Percentiles rank a stretch among this genome's conserved stretches.
These are phyloP conservation scores for Hypselothyrea guttata DNA, from an alignment of 2,888 invertebrate species.

Conservation along the genomic window DNA sequence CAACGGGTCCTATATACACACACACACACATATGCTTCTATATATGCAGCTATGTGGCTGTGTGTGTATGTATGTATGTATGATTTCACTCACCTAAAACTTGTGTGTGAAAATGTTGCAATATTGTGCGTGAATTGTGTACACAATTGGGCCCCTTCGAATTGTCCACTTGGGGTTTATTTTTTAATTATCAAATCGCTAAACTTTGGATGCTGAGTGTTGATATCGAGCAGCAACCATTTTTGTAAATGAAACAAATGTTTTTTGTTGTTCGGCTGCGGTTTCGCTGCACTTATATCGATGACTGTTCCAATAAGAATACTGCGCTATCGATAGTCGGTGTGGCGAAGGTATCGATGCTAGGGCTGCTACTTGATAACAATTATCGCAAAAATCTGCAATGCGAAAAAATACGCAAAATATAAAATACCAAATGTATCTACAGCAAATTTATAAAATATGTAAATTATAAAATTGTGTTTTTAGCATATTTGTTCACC, in stretches of 20 bases:
- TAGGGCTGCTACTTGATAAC: slow-evolving; percentile 25
- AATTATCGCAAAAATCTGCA: slow-evolving; percentile 5
- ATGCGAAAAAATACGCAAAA: too few relatives aligned
- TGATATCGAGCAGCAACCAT: slow-evolving; percentile 43
- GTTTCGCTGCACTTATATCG: slow-evolving; percentile 52
- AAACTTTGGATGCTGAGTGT: slow-evolving; percentile 30
- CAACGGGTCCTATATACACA: slow-evolving; percentile 5
- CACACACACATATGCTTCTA: slow-evolving; percentile 16
- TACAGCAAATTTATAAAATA: not conserved
- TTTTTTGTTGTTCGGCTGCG: slow-evolving; percentile 68
- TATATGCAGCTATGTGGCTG: slow-evolving; percentile 3
- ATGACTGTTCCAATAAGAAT: slow-evolving; percentile 25
- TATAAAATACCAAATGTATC: too few relatives aligned
- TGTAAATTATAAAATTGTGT: not conserved
- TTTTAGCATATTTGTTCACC: too few relatives aligned
- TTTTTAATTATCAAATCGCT: slow-evolving; percentile 34
- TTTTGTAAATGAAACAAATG: slow-evolving; percentile 60
- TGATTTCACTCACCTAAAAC: slow-evolving; percentile 61
- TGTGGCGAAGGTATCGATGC: slow-evolving; percentile 33
- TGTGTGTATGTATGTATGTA: slow-evolving; percentile 25
- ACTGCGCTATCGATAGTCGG: slow-evolving; percentile 19
- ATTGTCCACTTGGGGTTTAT: slow-evolving; percentile 18
- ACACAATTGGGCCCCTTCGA: slow-evolving; percentile 37
- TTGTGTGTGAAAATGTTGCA: slow-evolving; percentile 64
- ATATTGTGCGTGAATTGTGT: slow-evolving; percentile 44